Conservation (phyloP, 1,140 invertebrate species). For the Ostrea denselamellosa region DNA sequence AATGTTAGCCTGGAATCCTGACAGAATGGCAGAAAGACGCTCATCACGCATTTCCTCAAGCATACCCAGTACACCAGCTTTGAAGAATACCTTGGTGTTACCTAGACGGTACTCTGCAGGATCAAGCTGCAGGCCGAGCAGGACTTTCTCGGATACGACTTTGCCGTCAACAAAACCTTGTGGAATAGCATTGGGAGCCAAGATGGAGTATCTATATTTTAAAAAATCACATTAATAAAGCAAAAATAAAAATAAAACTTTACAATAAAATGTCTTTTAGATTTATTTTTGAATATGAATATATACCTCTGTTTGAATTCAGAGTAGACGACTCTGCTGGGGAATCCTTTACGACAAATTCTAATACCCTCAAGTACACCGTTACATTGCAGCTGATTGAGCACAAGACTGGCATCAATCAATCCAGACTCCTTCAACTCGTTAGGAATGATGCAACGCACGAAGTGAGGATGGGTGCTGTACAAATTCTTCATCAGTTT, state of each 20-base stretch:
- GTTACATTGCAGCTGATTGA: constrained; percentile 99
- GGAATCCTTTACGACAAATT: constrained; percentile 99
- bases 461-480: constrained; percentile 98
- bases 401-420: constrained; percentile 98
- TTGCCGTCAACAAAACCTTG: constrained; percentile 87
- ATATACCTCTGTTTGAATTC: constrained; percentile 96
- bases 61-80: constrained; percentile 99
- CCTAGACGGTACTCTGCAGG: constrained; percentile 93
- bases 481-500: constrained; percentile 94
- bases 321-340: constrained; percentile 99
- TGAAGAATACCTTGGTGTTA: constrained; percentile 99
- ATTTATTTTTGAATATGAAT: background rate
- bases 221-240: background rate
- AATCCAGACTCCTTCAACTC: constrained; percentile 87
- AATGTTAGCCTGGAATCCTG: constrained; percentile 97
- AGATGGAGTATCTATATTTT: constrained; percentile 93
- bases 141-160: constrained; percentile 88
- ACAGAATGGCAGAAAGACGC: constrained; percentile 96
- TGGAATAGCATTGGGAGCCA: constrained; percentile 90
- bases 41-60: constrained; percentile 99
- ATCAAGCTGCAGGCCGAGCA: constrained; percentile 89
- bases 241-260: background rate
- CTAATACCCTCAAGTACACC: constrained; percentile 99
- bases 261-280: background rate
- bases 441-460: constrained; percentile 99